phyloP scores from a whole-genome alignment of 2,113 vertebrate species.

The Anseranas semipalmata region DNA sequence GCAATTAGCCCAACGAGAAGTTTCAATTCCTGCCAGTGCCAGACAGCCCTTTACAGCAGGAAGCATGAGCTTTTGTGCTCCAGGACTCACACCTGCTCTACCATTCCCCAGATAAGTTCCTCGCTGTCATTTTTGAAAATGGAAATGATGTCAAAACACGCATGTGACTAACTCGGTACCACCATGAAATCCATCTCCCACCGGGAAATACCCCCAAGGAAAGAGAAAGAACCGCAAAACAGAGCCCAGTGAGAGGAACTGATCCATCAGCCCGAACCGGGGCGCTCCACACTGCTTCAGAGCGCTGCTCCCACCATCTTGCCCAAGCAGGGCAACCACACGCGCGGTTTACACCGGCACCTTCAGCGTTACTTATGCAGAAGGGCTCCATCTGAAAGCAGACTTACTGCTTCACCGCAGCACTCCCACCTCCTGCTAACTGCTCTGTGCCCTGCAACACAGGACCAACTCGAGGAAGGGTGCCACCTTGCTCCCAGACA shows the following conservation, averaged over 20 bases:
- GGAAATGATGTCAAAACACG: background rate
- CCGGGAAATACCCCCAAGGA: background rate
- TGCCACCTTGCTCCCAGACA: background rate
- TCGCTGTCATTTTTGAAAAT: background rate
- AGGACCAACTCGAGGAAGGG: too few relatives aligned
- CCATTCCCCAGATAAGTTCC: rapidly evolving
- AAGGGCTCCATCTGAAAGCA: background rate
- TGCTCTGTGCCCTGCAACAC: too few relatives aligned
- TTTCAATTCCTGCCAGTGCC: background rate
- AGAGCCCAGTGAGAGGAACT: background rate
- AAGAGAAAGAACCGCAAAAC: background rate
- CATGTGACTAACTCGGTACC: background rate
- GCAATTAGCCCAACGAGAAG: background rate
- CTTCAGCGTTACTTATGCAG: rapidly evolving
- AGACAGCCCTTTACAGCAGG: background rate
- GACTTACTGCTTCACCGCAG: background rate
- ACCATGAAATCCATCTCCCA: background rate
- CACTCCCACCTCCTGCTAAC: background rate
- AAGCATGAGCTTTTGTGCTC: background rate
- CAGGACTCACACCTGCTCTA: background rate
- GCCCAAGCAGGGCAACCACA: too few relatives aligned
- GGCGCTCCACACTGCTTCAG: too few relatives aligned
- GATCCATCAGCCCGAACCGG: rapidly evolving
- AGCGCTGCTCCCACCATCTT: too few relatives aligned
- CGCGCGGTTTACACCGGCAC: too few relatives aligned